A percentile compares a stretch with the other conserved stretches of the same genome.
phyloP scores from a whole-genome alignment of 2,797 vertebrate species.

The Sorex maritimensis region DNA sequence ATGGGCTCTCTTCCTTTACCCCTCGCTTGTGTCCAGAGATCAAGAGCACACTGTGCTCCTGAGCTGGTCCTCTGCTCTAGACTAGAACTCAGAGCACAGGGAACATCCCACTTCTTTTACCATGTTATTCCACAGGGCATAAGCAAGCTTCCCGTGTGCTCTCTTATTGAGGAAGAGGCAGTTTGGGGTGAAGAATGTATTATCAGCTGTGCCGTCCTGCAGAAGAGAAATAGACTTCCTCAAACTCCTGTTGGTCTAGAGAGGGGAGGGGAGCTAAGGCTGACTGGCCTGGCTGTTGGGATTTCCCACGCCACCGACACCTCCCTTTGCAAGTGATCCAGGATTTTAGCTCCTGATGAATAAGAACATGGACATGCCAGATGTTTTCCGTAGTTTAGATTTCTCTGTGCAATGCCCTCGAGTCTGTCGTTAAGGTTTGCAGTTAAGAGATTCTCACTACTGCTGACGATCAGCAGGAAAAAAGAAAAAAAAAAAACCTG shows the following conservation, averaged over 20 bases:
- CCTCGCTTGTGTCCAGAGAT: not conserved
- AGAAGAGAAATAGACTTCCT: conserved; percentile 39
- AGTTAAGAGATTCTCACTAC: not conserved
- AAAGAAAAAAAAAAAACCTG: too few species aligned
- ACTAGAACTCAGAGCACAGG: not conserved
- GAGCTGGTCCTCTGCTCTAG: not conserved
- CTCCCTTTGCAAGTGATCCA: not conserved
- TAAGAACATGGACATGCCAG: too few species aligned
- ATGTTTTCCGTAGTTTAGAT: too few species aligned
- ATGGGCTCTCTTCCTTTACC: too few species aligned
- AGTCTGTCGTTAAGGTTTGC: not conserved
- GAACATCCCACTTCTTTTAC: conserved; percentile 87
- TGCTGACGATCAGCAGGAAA: not conserved
- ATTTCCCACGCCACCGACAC: accelerated
- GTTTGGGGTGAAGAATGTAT: conserved; percentile 95
- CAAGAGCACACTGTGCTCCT: not conserved
- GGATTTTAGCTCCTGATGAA: not conserved
- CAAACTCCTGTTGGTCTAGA: not conserved
- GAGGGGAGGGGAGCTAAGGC: not conserved
- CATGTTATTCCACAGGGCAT: conserved; percentile 96
- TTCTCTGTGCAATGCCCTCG: not conserved
- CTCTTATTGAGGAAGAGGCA: conserved; percentile 96
- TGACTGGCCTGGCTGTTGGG: not conserved
- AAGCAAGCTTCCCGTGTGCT: conserved; percentile 94
- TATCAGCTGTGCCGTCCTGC: conserved; percentile 93